Base-by-base conservation (phyloP, 2,888 invertebrate genomes). In the Coremacera marginata region DNA sequence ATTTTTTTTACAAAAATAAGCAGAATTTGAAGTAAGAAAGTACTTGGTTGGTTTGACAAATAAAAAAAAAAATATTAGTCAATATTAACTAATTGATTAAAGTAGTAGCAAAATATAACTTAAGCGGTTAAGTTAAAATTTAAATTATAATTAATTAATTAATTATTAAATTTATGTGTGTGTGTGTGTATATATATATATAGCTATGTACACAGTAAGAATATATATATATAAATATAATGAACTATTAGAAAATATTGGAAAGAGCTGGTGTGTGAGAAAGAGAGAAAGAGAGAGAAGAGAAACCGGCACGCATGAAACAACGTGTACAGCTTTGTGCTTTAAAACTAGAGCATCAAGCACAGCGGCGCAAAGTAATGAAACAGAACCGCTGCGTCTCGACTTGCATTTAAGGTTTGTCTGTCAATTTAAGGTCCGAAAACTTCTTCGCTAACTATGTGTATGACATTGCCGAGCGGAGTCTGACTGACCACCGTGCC, bases 371-470 rank as follows among this genome's bases (percentile, higher is more conserved):
- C 11, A 11, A 14, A 44, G 44, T 44, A 37, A 37, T 5, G 37
- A 1, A 37, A 37, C 1, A 37, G 31, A 31, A 31, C 37, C 37
- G 37, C 37, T 37, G 8, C 37, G 5, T 5, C 44, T 5, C 27
- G 31, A 65, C 37, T 37, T 3, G 5, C 3, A 27, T 22, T 22
- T 25, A 16, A 52, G 31, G 5, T 37, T n/a, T 8, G 5, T 37
- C 44, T 8, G 5, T 37, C 44, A 14, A 19, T 51, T 74, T 19
- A 74, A 44, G 75, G 68, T 37, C 84, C 80, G 82, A 70, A 75
- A 80, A 87, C 84, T 77, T 87, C 86, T 79, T 87, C 87, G 79
- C 85, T 86, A 70, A 87, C 87, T 82, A 87, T 87, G 75, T 87
- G 87, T 82, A 87, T 86, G 76, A 87, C 87, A 83, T 87, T 87